These are phyloP conservation scores for Syncerus caffer DNA, from an alignment of 2,797 vertebrate species.

Conservation along the genomic window DNA sequence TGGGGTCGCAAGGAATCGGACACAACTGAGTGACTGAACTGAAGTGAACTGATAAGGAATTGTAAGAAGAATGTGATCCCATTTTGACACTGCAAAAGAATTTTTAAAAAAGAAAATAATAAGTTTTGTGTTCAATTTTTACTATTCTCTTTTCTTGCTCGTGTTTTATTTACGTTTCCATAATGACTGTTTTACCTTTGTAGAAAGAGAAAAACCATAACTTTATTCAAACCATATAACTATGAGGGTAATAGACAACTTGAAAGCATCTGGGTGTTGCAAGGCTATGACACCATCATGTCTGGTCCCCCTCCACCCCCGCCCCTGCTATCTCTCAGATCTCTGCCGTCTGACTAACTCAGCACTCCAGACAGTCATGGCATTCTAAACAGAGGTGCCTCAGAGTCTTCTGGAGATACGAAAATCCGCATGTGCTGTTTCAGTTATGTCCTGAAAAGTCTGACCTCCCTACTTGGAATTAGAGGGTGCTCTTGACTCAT, in stretches of 20 bases:
- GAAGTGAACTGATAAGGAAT: neutral
- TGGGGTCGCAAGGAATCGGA: neutral
- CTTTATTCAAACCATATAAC: neutral
- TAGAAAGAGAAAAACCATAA: neutral
- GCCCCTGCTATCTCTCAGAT: rapidly evolving
- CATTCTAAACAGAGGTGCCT: neutral
- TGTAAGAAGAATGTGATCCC: neutral
- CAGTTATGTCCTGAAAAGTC: neutral
- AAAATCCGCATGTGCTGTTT: neutral
- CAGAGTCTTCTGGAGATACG: neutral
- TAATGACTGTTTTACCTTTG: neutral
- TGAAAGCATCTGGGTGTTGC: neutral
- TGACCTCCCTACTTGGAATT: neutral
- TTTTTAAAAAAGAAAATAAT: neutral
- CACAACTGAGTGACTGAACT: neutral
- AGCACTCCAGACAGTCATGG: too few relatives aligned
- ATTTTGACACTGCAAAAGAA: neutral
- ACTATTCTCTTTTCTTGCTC: neutral
- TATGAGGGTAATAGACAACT: neutral
- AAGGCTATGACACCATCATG: neutral
- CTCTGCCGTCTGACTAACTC: neutral
- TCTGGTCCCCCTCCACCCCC: rapidly evolving
- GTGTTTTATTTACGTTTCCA: neutral
- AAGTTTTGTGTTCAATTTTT: neutral
- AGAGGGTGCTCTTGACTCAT: neutral